Percentiles rank a stretch among this genome's conserved stretches.
Conservation (phyloP, 2,888 invertebrate species). For the Heliconius charithonia region DNA sequence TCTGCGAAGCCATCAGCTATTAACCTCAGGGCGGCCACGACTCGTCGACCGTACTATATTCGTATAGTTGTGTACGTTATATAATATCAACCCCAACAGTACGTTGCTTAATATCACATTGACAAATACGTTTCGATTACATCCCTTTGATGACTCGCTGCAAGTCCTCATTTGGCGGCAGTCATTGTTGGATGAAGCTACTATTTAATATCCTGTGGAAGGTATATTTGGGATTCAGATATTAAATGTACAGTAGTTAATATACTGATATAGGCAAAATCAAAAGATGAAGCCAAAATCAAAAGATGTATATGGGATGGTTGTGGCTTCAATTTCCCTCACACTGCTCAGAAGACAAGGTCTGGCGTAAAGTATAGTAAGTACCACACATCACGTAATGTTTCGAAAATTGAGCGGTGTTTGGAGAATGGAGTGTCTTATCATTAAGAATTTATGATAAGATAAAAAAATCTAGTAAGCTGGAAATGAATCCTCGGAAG, state of each 20-base stretch:
- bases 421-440: not conserved
- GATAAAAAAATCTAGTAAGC: no score
- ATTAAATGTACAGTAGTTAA: not conserved
- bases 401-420: not conserved
- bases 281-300: not conserved
- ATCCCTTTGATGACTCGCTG: conserved; percentile 30
- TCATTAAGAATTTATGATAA: no score
- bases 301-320: no score
- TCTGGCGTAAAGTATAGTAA: no score
- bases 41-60: not conserved
- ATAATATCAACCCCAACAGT: not conserved
- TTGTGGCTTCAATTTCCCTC: not conserved
- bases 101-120: conserved; percentile 25
- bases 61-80: not conserved
- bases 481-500: not conserved
- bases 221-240: not conserved
- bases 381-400: no score
- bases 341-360: not conserved
- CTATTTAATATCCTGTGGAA: conserved; percentile 25
- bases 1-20: not conserved
- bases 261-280: not conserved
- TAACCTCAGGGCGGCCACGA: not conserved
- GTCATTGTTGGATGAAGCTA: conserved; percentile 20
- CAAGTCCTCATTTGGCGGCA: not conserved
- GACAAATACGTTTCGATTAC: conserved; percentile 36